These are phyloP conservation scores for Phataginus tricuspis DNA, from an alignment of 2,797 vertebrate genomes.

Conservation along the genomic window DNA sequence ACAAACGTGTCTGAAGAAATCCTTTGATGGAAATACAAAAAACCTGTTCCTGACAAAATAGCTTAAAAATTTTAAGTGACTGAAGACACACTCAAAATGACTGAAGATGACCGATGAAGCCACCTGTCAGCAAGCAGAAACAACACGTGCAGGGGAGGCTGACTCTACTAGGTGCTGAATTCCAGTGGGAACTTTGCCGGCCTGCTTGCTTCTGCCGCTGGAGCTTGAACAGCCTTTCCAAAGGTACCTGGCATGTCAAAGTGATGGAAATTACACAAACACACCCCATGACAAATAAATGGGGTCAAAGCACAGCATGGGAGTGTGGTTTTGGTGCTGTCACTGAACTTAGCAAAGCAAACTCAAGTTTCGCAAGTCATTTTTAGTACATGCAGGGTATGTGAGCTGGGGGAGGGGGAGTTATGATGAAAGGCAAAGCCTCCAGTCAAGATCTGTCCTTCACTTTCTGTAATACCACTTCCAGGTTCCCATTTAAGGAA, in stretches of 20 bases:
- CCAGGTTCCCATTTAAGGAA: background rate
- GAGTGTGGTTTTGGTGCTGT: background rate
- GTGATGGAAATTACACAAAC: slow-evolving; percentile 58
- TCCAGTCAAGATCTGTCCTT: background rate
- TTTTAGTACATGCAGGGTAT: background rate
- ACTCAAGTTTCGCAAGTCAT: slow-evolving; percentile 43
- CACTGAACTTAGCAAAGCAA: slow-evolving; percentile 16
- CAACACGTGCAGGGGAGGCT: background rate
- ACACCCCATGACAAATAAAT: slow-evolving; percentile 24
- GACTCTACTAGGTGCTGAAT: slow-evolving; percentile 25
- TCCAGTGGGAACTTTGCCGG: background rate
- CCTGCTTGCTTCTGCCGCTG: background rate
- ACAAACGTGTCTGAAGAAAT: background rate
- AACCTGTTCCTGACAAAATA: background rate
- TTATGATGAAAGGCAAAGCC: background rate
- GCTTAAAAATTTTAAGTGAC: background rate
- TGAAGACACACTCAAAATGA: background rate
- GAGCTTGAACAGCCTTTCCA: slow-evolving; percentile 21
- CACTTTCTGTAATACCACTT: background rate
- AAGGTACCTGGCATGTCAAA: slow-evolving; percentile 47
- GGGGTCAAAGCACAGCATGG: background rate
- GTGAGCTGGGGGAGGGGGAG: background rate
- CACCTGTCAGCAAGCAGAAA: background rate
- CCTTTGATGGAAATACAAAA: background rate
- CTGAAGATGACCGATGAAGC: background rate